phyloP scores from a whole-genome alignment of 2,888 invertebrate genomes.

The Chrysolina haemoptera region DNA sequence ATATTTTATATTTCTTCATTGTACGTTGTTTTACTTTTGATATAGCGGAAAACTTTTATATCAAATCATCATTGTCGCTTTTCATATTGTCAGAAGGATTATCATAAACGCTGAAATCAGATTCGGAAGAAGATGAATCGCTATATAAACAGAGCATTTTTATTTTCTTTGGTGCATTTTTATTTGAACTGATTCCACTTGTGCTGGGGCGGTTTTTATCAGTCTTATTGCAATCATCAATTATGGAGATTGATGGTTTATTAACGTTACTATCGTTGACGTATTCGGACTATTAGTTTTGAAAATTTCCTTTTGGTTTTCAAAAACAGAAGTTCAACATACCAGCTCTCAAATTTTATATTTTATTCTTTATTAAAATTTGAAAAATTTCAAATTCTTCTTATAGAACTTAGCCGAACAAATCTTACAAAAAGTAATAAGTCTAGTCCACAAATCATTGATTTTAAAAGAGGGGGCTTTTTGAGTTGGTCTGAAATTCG shows the following conservation, averaged over 20 bases:
- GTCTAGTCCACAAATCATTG: too few species aligned
- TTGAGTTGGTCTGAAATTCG: too few species aligned
- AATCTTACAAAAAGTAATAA: too few species aligned
- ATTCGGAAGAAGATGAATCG: conserved; percentile 22
- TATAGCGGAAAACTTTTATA: not conserved
- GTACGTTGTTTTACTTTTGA: conserved; percentile 2
- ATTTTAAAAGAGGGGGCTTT: too few species aligned
- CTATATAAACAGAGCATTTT: conserved; percentile 28
- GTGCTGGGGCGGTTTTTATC: conserved; percentile 18
- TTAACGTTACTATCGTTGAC: conserved; percentile 27
- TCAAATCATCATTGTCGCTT: conserved; percentile 22
- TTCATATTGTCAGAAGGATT: conserved; percentile 23
- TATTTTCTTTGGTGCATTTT: conserved; percentile 31
- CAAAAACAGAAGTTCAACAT: too few species aligned
- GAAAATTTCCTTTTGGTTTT: too few species aligned
- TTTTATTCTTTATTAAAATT: too few species aligned
- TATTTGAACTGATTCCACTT: conserved; percentile 29
- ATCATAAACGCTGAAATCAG: conserved; percentile 24
- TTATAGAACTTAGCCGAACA: too few species aligned
- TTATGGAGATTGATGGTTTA: conserved; percentile 26
- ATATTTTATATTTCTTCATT: not conserved
- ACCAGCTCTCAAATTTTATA: too few species aligned
- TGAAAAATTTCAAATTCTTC: too few species aligned
- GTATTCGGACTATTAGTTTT: conserved; percentile 23
- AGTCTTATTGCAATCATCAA: not conserved